Evolutionary conservation across 1,140 invertebrate genomes (phyloP).

Genomic region (Dendrolimus kikuchii): DNA sequence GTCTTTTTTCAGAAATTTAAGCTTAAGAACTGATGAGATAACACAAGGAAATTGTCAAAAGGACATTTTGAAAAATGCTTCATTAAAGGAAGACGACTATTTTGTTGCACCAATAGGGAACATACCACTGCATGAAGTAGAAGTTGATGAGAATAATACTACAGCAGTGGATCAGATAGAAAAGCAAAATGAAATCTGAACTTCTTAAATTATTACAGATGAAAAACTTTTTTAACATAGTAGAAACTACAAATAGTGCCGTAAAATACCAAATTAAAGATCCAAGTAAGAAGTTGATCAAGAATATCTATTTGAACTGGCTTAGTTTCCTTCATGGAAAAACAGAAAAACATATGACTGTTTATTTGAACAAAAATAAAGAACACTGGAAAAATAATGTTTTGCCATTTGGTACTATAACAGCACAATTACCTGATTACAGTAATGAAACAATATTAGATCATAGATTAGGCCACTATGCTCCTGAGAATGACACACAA

Average conservation of each 20-base stretch:
- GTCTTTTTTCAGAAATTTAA: conserved; percentile 73
- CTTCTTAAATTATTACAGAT: conserved; percentile 36
- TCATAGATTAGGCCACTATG: conserved; percentile 12
- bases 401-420: conserved; percentile 36
- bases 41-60: conserved; percentile 77
- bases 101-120: conserved; percentile 91
- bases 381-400: conserved; percentile 7
- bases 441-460: conserved; percentile 19
- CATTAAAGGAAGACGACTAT: conserved; percentile 86
- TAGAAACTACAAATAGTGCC: conserved; percentile 36
- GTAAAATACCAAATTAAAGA: conserved; percentile 31
- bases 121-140: conserved; percentile 76
- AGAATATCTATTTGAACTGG: conserved; percentile 51
- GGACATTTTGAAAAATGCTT: conserved; percentile 82
- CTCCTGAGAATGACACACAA: conserved; percentile 18
- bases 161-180: conserved; percentile 6
- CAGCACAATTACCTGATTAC: conserved; percentile 16
- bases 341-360: conserved; percentile 32
- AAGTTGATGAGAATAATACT: conserved; percentile 43
- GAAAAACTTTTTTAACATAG: conserved; percentile 41
- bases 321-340: conserved; percentile 38
- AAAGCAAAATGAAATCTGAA: conserved; percentile 65
- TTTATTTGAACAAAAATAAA: conserved; percentile 29
- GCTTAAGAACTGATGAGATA: conserved; percentile 80
- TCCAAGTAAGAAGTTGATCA: conserved; percentile 38